These are phyloP conservation scores for Takifugu flavidus DNA, from an alignment of 2,113 vertebrate genomes.

Conservation along the genomic window DNA sequence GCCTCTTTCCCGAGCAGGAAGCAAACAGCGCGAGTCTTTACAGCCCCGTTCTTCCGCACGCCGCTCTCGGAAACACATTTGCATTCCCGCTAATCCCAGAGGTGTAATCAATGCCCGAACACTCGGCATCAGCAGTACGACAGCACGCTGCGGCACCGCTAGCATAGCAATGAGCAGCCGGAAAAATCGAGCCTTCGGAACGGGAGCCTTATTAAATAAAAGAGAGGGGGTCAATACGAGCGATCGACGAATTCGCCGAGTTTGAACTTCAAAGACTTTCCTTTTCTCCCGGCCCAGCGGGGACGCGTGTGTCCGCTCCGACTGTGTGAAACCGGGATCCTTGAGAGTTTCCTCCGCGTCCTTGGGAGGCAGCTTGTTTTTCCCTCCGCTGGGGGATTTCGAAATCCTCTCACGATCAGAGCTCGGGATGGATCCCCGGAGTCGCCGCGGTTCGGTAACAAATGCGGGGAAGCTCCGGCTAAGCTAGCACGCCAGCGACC, in stretches of 20 bases:
- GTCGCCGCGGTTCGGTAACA: background rate
- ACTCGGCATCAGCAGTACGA: conserved; percentile 73
- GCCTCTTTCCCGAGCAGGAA: background rate
- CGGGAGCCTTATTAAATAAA: conserved; percentile 68
- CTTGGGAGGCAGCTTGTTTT: conserved; percentile 16
- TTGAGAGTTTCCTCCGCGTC: conserved; percentile 55
- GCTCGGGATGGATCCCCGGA: conserved; percentile 6
- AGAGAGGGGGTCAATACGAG: conserved; percentile 66
- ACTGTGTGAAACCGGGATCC: conserved; percentile 51
- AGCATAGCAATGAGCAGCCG: conserved; percentile 65
- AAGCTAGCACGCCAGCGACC: no score
- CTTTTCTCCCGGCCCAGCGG: conserved; percentile 45
- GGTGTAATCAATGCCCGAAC: conserved; percentile 74
- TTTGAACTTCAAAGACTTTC: conserved; percentile 56
- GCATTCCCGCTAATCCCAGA: conserved; percentile 71
- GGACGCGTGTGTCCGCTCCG: conserved; percentile 29
- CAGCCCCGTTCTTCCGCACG: conserved; percentile 15
- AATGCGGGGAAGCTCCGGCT: background rate
- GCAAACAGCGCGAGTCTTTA: conserved; percentile 2
- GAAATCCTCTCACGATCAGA: conserved; percentile 27
- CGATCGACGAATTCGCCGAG: conserved; percentile 65
- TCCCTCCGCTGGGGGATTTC: conserved; percentile 35
- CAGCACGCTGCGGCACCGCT: conserved; percentile 48
- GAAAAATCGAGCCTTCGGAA: conserved; percentile 58
- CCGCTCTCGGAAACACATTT: conserved; percentile 48